phyloP scores from a whole-genome alignment of 1,140 invertebrate species.

The Neodiprion fabricii region DNA sequence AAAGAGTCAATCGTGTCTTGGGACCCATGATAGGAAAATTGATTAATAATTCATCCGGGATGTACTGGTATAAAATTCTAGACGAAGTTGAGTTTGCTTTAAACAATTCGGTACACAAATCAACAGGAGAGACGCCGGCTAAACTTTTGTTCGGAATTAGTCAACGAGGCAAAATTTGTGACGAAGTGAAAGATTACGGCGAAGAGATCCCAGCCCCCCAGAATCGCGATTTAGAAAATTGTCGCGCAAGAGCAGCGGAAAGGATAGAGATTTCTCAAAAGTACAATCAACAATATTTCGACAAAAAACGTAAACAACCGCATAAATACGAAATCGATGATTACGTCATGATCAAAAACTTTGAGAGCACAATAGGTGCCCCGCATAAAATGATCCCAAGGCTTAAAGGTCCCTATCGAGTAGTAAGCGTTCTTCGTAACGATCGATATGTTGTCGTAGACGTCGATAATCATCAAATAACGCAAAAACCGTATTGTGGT shows the following conservation, averaged over 20 bases:
- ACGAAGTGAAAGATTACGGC: constrained; percentile 24
- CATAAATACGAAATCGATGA: constrained; percentile 32
- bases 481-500: constrained; percentile 36
- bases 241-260: constrained; percentile 13
- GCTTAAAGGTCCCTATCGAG: constrained; percentile 35
- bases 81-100: constrained; percentile 32
- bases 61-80: constrained; percentile 31
- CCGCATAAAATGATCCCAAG: constrained; percentile 35
- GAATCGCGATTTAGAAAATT: constrained; percentile 10
- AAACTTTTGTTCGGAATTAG: constrained; percentile 32
- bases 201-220: neutral
- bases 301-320: constrained; percentile 29
- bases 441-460: constrained; percentile 37
- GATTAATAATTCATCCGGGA: constrained; percentile 12
- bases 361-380: constrained; percentile 29
- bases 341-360: constrained; percentile 34
- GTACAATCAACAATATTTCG: constrained; percentile 22
- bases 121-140: constrained; percentile 27
- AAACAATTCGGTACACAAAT: constrained; percentile 35
- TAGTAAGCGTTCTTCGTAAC: constrained; percentile 30
- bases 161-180: constrained; percentile 23
- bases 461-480: constrained; percentile 32
- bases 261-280: constrained; percentile 20
- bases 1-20: constrained; percentile 29
- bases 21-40: constrained; percentile 33